Evolutionary conservation across 2,113 vertebrate genomes (phyloP).

Genomic region (Vulpes ferrilata): DNA sequence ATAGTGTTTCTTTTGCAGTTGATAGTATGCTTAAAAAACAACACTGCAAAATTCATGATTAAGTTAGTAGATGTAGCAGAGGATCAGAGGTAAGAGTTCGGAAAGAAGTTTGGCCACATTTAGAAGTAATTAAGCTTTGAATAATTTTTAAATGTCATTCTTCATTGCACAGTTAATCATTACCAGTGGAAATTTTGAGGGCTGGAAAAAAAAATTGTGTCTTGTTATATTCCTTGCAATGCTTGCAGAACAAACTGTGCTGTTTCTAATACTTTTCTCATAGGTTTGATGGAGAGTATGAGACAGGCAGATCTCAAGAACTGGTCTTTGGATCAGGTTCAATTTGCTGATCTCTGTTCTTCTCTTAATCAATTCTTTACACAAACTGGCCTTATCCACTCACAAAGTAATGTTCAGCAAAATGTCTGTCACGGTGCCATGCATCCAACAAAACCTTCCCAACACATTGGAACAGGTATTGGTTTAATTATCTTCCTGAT

Average conservation of each 20-base stretch:
- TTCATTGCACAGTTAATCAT: neutral
- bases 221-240: neutral
- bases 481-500: neutral
- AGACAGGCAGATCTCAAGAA: conserved; percentile 94
- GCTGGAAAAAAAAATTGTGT: conserved; percentile 29
- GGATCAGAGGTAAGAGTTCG: conserved; percentile 2
- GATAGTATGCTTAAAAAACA: conserved; percentile 48
- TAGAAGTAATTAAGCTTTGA: conserved; percentile 38
- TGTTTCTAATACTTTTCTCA: conserved; percentile 68
- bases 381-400: conserved; percentile 92
- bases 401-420: conserved; percentile 92
- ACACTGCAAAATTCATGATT: conserved; percentile 15
- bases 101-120: conserved; percentile 16
- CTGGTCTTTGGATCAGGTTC: conserved; percentile 92
- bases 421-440: conserved; percentile 93
- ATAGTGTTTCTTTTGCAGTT: conserved; percentile 43
- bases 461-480: conserved; percentile 92
- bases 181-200: conserved; percentile 54
- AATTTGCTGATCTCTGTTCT: conserved; percentile 94
- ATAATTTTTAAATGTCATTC: conserved; percentile 32
- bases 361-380: conserved; percentile 94
- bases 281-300: conserved; percentile 94
- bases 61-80: neutral
- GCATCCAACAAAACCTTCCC: conserved; percentile 93
- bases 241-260: conserved; percentile 25